Base-by-base conservation (phyloP, 1,140 invertebrate species). In the Hyposmocoma kahamanoa region DNA sequence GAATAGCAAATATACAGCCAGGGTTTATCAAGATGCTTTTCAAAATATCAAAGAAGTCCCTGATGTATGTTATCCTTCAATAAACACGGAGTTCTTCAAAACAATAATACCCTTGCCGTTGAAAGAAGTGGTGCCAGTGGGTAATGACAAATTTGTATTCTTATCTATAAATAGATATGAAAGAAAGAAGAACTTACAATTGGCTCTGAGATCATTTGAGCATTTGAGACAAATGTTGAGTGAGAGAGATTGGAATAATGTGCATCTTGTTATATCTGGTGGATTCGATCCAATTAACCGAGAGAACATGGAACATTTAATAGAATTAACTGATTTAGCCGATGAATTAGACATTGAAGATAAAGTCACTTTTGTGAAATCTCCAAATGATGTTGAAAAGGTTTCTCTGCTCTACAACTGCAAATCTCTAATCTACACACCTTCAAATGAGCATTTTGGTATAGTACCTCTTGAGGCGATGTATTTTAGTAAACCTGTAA, bases 381-480 rank as follows among this genome's bases (percentile, higher is more conserved):
- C 97, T 0, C 94, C 96, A 10, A 92, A 90, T 56, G 97, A 98
- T 79, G 87, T 90, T 42, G 89, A 93, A 32, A 99, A 99, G 86
- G 89, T 95, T 19, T 88, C 92, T 3, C 79, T 99, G 13, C 83
- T 99, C 2, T 87, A 91, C 39, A 75, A 91, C 48, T 92, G 93
- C 68, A 88, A 91, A 57, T 92, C 93, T 70, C 82, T 99, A 3
- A 66, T 99, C 11, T 99, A 99, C 61, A 99, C 98, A 15, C 98
- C 98, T 3, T 90, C 92, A 0, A 96, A 96, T 77, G 98, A 99
- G 81, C 98, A 99, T 88, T 99, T 99, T 90, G 98, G 98, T 3
- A 99, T 99, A 72, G 98, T 99, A 5, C 98, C 98, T 1, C 85
- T 99, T 42, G 98, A 99, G 89, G 97, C 98, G 0, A 99, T 99